Evolutionary conservation across 2,888 invertebrate genomes (phyloP).

Genomic region (Sisyra nigra): DNA sequence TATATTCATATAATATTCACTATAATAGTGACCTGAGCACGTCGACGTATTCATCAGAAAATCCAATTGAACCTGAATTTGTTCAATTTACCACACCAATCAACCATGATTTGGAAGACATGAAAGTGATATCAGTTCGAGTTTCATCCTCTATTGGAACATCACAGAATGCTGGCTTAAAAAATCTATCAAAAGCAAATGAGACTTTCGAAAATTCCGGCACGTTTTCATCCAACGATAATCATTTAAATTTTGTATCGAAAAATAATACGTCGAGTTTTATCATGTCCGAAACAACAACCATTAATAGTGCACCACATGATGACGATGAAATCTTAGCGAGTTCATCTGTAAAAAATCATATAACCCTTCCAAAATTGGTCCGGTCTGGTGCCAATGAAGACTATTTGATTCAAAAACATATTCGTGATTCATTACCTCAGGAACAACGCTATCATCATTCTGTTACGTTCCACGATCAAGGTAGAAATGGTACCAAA

Average conservation of each 20-base stretch:
- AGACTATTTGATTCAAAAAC: slow-evolving; percentile 27
- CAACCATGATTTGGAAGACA: slow-evolving; percentile 17
- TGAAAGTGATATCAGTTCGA: slow-evolving; percentile 32
- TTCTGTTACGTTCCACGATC: slow-evolving; percentile 32
- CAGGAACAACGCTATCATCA: slow-evolving; percentile 32
- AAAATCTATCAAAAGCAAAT: background rate
- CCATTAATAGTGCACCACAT: too few species aligned
- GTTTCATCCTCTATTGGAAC: slow-evolving; percentile 30
- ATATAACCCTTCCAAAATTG: too few species aligned
- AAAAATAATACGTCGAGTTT: too few species aligned
- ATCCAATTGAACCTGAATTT: background rate
- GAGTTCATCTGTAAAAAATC: too few species aligned
- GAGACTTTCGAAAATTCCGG: too few species aligned
- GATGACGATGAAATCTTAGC: background rate
- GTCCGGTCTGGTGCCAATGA: slow-evolving; percentile 27
- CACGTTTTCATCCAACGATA: too few species aligned
- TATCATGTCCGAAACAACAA: too few species aligned
- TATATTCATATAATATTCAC: background rate
- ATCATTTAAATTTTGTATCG: too few species aligned
- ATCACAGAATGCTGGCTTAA: slow-evolving; percentile 2
- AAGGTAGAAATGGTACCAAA: slow-evolving; percentile 20
- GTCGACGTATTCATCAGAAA: background rate
- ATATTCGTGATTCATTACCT: slow-evolving; percentile 16
- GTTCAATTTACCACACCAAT: too few species aligned
- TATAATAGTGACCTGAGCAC: background rate